phyloP scores from a whole-genome alignment of 2,797 vertebrate genomes.

The Phalloptychus januarius region DNA sequence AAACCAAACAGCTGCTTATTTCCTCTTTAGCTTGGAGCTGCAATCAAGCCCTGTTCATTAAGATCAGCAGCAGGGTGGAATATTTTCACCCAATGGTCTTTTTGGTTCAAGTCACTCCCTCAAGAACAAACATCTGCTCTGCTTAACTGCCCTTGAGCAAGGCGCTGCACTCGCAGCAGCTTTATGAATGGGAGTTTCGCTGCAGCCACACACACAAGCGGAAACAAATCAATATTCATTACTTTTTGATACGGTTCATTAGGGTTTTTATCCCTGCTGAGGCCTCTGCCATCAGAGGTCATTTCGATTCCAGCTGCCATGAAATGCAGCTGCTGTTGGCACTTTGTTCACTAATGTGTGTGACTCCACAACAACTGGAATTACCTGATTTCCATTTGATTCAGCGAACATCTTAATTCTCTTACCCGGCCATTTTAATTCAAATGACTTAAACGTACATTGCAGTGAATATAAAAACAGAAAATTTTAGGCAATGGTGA shows the following conservation, averaged over 20 bases:
- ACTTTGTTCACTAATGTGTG: not conserved
- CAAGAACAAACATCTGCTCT: constrained; percentile 62
- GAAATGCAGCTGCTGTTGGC: constrained; percentile 33
- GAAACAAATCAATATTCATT: constrained; percentile 46
- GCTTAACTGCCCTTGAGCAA: constrained; percentile 63
- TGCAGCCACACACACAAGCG: constrained; percentile 23
- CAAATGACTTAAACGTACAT: constrained; percentile 3
- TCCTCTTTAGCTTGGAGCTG: constrained; percentile 40
- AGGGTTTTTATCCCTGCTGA: constrained; percentile 35
- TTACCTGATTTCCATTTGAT: constrained; percentile 7
- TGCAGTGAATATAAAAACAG: not conserved
- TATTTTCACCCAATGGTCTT: constrained; percentile 41
- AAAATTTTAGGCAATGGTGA: not conserved
- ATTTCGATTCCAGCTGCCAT: constrained; percentile 14
- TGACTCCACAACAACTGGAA: constrained; percentile 28
- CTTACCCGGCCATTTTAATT: constrained; percentile 8
- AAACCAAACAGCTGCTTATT: constrained; percentile 53
- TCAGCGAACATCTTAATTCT: constrained; percentile 6
- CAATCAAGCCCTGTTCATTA: constrained; percentile 49
- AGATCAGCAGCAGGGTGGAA: constrained; percentile 55
- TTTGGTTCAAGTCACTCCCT: constrained; percentile 47
- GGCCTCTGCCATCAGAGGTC: constrained; percentile 39
- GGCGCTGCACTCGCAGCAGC: constrained; percentile 29
- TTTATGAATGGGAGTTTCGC: constrained; percentile 28
- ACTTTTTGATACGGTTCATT: constrained; percentile 36